Conservation (phyloP, 2,113 vertebrate species). For the Hippocampus abdominalis region DNA sequence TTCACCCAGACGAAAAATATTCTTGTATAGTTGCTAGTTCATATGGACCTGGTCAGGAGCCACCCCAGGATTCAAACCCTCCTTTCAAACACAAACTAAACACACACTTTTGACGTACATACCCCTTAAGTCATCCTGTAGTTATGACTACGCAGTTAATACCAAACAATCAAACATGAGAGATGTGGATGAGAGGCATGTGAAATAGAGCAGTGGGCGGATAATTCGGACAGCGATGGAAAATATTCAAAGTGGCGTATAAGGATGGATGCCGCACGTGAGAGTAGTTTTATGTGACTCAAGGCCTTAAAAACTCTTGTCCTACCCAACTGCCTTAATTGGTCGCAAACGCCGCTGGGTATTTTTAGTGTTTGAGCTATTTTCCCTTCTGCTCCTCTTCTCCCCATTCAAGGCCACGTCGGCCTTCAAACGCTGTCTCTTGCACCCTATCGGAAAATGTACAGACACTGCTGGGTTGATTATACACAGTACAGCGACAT, state of each 20-base stretch:
- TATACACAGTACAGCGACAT: slow-evolving; percentile 6
- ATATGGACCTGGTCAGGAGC: neutral
- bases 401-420: slow-evolving; percentile 63
- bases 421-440: slow-evolving; percentile 28
- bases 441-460: slow-evolving; percentile 26
- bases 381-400: slow-evolving; percentile 32
- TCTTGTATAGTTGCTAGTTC: neutral
- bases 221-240: slow-evolving; percentile 20
- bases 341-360: slow-evolving; percentile 61
- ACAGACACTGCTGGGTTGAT: slow-evolving; percentile 30
- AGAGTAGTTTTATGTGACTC: slow-evolving; percentile 45
- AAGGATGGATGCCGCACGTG: slow-evolving; percentile 17
- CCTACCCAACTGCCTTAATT: slow-evolving; percentile 70
- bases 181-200: slow-evolving; percentile 10
- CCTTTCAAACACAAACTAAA: slow-evolving; percentile 4
- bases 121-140: slow-evolving; percentile 7
- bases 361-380: slow-evolving; percentile 59
- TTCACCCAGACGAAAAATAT: neutral
- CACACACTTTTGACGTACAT: slow-evolving; percentile 5
- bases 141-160: slow-evolving; percentile 18
- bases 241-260: slow-evolving; percentile 18
- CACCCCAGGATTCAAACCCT: too few relatives aligned
- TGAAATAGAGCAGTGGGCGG: slow-evolving; percentile 9
- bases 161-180: slow-evolving; percentile 8
- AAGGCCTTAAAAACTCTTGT: slow-evolving; percentile 38